phyloP scores from a whole-genome alignment of 2,113 vertebrate genomes.

The Emydura subglobosa region DNA sequence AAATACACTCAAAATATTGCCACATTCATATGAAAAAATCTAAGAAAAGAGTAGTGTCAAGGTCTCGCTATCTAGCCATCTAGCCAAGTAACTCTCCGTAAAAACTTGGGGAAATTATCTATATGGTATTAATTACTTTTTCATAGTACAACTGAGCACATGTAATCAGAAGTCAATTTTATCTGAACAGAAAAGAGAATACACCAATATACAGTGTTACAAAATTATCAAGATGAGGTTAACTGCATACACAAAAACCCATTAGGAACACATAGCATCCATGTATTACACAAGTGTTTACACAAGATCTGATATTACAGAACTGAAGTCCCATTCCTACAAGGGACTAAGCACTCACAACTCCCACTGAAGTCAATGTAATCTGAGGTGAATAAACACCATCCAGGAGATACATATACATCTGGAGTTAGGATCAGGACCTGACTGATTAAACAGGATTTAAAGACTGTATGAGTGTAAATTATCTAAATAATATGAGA shows the following conservation, averaged over 20 bases:
- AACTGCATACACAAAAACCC: background rate
- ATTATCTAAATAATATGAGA: background rate
- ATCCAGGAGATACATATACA: background rate
- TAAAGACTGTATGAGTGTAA: background rate
- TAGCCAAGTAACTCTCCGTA: rapidly evolving
- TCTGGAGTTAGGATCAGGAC: background rate
- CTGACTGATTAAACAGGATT: background rate
- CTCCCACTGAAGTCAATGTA: background rate
- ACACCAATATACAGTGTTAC: background rate
- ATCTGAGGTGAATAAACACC: background rate
- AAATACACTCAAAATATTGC: background rate
- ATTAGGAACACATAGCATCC: background rate
- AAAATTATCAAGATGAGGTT: background rate
- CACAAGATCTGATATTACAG: background rate
- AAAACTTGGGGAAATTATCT: background rate
- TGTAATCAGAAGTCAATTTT: background rate
- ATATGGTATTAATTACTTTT: background rate
- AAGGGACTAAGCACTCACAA: background rate
- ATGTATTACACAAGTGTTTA: background rate
- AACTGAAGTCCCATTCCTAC: background rate
- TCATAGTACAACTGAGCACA: background rate
- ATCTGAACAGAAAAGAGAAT: background rate
- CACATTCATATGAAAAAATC: background rate
- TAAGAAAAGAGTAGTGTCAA: background rate
- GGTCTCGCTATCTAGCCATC: background rate